Base-by-base conservation (phyloP, 2,888 invertebrate genomes). In the Biston stratarius region DNA sequence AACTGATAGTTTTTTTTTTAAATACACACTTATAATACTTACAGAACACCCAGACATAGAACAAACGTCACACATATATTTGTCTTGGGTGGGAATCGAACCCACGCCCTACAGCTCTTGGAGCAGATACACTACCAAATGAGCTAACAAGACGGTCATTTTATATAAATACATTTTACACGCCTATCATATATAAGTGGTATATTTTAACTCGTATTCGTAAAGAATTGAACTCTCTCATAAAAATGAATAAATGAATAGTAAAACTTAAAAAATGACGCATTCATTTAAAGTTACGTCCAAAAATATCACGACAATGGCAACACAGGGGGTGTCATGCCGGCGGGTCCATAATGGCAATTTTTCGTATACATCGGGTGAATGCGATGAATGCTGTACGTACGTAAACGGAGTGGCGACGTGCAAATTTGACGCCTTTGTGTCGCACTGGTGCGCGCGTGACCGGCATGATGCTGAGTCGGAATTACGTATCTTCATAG, bases 341-440 rank as follows among this genome's bases (percentile, higher is more conserved):
- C 84, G 82, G 77, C 79, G 84, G 83, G 82, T 80, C 79, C 79
- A 89, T 91, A 90, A 91, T 91, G 88, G 86, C 91, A 91, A 92
- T 92, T 92, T 92, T 91, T 91, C 90, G 89, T 86, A 91, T 86
- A 90, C 91, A 91, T 79, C 75, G 76, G 64, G 75, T 89, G 88
- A 90, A 91, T 90, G 85, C 84, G 77, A 84, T 91, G 91, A 91
- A 91, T 91, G 90, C 89, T 87, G 88, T 90, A 90, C 90, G 91
- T 81, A 85, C 85, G 88, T 92, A 90, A 92, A 91, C 91, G 91
- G 90, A 67, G 85, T 84, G 79, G 87, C 89, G 90, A 89, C 93
- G 92, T 91, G 93, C 92, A 93, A 94, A 93, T 94, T 94, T 93
- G 91, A 82, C 81, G 88, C 92, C 88, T 94, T 94, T 92, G 93